phyloP scores from a whole-genome alignment of 2,797 vertebrate genomes.

The Petrocephalus sullivani region DNA sequence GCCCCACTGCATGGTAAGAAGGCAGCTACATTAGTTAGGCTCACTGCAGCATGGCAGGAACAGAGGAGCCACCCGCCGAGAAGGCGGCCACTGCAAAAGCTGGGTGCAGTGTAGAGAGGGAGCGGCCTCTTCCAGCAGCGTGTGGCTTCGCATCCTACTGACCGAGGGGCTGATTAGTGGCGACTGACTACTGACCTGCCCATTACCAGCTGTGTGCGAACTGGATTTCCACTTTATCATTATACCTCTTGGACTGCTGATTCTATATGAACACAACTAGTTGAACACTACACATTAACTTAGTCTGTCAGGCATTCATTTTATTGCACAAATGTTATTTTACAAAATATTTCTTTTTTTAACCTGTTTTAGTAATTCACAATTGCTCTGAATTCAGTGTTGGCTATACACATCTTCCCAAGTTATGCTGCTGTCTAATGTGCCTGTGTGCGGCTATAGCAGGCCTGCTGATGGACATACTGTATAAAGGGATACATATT shows the following conservation, averaged over 20 bases:
- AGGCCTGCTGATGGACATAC: not conserved
- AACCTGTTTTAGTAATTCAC: not conserved
- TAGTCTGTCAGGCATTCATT: not conserved
- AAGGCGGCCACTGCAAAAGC: not conserved
- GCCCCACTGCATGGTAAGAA: constrained; percentile 2
- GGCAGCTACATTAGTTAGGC: not conserved
- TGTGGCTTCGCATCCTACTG: not conserved
- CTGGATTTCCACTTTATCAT: not conserved
- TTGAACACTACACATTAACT: not conserved
- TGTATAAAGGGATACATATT: not conserved
- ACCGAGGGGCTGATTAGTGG: not conserved
- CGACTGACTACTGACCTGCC: not conserved
- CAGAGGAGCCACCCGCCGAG: not conserved
- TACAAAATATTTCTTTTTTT: not conserved
- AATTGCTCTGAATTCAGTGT: not conserved
- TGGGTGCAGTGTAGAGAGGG: not conserved
- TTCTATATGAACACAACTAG: not conserved
- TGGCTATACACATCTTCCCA: not conserved
- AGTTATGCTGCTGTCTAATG: not conserved
- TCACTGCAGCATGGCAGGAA: not conserved
- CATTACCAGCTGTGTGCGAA: not conserved
- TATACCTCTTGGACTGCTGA: not conserved
- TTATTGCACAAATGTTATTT: not conserved
- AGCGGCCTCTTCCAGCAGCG: not conserved
- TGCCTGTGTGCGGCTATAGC: not conserved